Evolutionary conservation across 2,888 invertebrate species (phyloP), one percentile per base, ranked within the genome.

Genomic region (Reticulitermes lucifugus): DNA sequence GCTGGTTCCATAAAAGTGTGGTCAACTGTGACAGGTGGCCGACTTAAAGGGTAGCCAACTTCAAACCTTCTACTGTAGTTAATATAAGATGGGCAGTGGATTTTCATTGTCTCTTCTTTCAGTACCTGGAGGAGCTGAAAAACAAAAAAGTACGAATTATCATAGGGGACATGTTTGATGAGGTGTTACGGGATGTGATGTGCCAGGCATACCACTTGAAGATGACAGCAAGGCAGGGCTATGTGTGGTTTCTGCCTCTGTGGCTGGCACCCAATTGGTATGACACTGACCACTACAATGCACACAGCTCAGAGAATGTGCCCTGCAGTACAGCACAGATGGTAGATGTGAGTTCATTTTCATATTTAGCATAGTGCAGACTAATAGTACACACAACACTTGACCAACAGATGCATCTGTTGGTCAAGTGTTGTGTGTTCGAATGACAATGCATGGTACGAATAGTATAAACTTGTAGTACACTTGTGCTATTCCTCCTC

Each of bases 211-310:
- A 92, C 89, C 93, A 92, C 88, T 92, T 94, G 87, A 93, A 94
- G 87, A 96, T 96, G 94, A 94, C 94, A 41, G 94, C 94, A 0
- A 89, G 90, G 79, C 89, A 88, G 83, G 86, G 86, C n/a, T 96
- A 95, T 90, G 95, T 96, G 3, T 98, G 98, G 98, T 96, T 98
- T 89, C 91, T 98, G 85, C 97, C 98, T 0, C 92, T 93, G 60
- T 95, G 96, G 95, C 91, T 96, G 35, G 92, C 93, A 12, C 89
- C 91, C 3, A 90, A 93, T 87, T 95, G 95, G 94, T 93, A 93
- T 89, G 91, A 94, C 87, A 94, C 94, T 0, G 93, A 93, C 86
- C 90, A 89, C 43, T 92, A 92, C 88, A 92, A 93, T 87, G 21
- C 84, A 2, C 84, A 88, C 25, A 88, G 88, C 0, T 88, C 91